A percentile compares a stretch with the other conserved stretches of the same genome.
phyloP scores from a whole-genome alignment of 64 coral and sea anemone species.

The Stichodactyla mertensii region DNA sequence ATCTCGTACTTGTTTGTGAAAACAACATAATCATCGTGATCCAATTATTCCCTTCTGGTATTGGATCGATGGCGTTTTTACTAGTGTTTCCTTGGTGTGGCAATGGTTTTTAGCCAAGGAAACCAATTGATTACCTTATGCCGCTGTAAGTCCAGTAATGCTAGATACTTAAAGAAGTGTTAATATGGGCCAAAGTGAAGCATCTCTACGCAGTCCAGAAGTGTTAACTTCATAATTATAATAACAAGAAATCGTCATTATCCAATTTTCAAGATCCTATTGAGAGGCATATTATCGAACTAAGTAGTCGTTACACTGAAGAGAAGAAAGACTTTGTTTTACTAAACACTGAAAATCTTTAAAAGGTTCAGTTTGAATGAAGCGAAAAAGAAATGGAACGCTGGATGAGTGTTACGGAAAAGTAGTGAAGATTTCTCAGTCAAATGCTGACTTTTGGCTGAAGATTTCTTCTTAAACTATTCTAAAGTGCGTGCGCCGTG shows the following conservation, averaged over 20 bases:
- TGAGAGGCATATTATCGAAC: not conserved
- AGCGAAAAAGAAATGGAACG: not conserved
- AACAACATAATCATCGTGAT: not conserved
- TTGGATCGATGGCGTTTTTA: not conserved
- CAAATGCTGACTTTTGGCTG: too few species aligned
- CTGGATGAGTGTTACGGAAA: not conserved
- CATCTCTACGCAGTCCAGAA: not conserved
- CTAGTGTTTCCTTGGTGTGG: not conserved
- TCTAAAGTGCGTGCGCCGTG: too few species aligned
- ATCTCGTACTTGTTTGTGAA: not conserved
- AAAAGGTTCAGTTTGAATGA: not conserved
- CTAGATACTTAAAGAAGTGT: not conserved
- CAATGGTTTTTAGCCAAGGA: not conserved
- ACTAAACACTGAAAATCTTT: not conserved
- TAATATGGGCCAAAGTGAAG: not conserved
- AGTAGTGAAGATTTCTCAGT: not conserved
- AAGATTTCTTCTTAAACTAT: too few species aligned
- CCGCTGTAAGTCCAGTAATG: not conserved
- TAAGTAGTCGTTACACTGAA: not conserved
- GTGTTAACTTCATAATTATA: not conserved
- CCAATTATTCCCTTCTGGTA: constrained; percentile 18
- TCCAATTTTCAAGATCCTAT: not conserved
- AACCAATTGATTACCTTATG: not conserved
- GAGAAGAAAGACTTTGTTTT: not conserved
- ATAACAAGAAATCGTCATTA: constrained; percentile 4